Base-by-base conservation (phyloP, 2,888 invertebrate genomes). In the Homarus gammarus region DNA sequence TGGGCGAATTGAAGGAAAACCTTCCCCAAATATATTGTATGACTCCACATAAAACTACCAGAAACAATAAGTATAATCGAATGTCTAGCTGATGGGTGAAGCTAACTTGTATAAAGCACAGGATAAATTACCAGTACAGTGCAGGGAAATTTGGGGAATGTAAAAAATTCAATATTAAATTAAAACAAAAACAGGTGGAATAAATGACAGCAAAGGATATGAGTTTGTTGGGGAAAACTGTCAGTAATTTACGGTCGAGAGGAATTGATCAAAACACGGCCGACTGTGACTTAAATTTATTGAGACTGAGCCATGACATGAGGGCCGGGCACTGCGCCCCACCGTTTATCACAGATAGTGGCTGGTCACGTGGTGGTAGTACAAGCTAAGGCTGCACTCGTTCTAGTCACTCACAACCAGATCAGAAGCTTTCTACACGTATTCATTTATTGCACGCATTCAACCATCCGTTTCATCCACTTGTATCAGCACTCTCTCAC, bases 241-340 rank as follows among this genome's bases (percentile, higher is more conserved):
- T 44, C 44, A 44, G 12, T 5, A 44, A 5, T 12, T 44, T 12
- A 44, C 44, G 44, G 44, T 44, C 6, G 44, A 44, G 56, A 64
- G 27, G 31, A 64, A 22, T 27, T 27, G 27, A 64, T 27, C 3
- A 64, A 64, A 64, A n/a, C 22, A 64, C n/a, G 27, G 64, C 12
- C 8, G 88, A 88, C 83, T 70, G 82, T 87, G 75, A 88, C 88
- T 88, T 88, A 88, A 88, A 51, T 88, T 88, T 88, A 88, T 77
- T 88, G 83, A 88, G 88, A 88, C 83, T 88, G 88, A 88, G 88
- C 88, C 88, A 83, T 88, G 88, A 88, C 88, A 88, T 81, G 83
- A 88, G 51, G 88, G 51, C 77, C 73, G 82, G 83, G 75, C 75
- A 33, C 33, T n/a, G 75, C 31, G 75, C 61, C 83, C 86, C 51